Evolutionary conservation across 2,113 vertebrate species (phyloP).

Genomic region (Poeciliopsis retropinna): DNA sequence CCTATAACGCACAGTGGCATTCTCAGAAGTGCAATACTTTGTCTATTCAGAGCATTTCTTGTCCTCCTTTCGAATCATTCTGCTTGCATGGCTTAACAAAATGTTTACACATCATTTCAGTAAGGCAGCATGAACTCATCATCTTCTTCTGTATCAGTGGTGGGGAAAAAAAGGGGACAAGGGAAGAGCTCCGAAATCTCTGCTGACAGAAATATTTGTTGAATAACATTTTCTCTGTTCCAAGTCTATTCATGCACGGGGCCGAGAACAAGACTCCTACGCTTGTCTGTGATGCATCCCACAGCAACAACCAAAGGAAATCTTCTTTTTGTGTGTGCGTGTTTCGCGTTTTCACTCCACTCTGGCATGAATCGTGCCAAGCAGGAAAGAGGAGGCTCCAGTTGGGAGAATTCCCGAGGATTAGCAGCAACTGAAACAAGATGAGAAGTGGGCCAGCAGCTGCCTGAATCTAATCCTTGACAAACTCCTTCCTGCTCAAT

Average conservation of each 20-base stretch:
- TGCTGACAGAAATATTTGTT: slow-evolving; percentile 55
- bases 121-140: slow-evolving; percentile 13
- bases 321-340: slow-evolving; percentile 5
- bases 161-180: neutral
- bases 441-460: slow-evolving; percentile 51
- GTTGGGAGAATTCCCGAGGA: slow-evolving; percentile 38
- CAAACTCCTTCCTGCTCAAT: slow-evolving; percentile 62
- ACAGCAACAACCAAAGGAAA: slow-evolving; percentile 2
- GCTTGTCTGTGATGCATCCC: slow-evolving; percentile 20
- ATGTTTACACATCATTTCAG: slow-evolving; percentile 50
- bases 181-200: slow-evolving; percentile 1
- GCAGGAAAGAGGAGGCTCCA: slow-evolving; percentile 16
- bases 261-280: slow-evolving; percentile 40
- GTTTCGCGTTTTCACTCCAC: slow-evolving; percentile 19
- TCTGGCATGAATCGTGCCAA: slow-evolving; percentile 13
- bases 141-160: slow-evolving; percentile 26
- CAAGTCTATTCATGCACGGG: slow-evolving; percentile 48
- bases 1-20: slow-evolving; percentile 1
- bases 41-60: slow-evolving; percentile 8
- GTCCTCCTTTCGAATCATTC: slow-evolving; percentile 2
- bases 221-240: slow-evolving; percentile 53
- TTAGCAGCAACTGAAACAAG: slow-evolving; percentile 51
- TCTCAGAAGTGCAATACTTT: slow-evolving; percentile 20
- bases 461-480: slow-evolving; percentile 63
- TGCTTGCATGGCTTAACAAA: slow-evolving; percentile 23